These are phyloP conservation scores for Nothoprocta perdicaria DNA, from an alignment of 2,113 vertebrate species.

Conservation along the genomic window DNA sequence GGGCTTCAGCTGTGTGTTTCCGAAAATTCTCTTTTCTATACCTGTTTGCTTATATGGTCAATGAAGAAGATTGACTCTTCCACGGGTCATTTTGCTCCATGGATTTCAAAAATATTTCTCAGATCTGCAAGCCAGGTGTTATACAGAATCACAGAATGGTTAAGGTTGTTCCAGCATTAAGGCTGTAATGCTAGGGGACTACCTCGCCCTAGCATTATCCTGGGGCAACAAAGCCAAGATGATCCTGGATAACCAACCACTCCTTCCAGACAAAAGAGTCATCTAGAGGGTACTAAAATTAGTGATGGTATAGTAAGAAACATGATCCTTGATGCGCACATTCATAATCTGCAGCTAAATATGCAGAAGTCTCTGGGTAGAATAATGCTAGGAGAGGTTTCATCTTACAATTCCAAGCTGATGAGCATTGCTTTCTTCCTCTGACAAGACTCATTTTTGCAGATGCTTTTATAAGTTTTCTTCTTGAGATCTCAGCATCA, in stretches of 20 bases:
- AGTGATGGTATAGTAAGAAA: fast-evolving
- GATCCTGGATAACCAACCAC: background rate
- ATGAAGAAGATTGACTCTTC: background rate
- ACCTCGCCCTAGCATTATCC: too few relatives aligned
- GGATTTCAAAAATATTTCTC: background rate
- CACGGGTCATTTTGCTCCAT: background rate
- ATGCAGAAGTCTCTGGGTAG: background rate
- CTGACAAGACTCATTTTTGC: background rate
- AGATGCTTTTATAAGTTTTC: background rate
- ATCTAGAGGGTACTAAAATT: background rate
- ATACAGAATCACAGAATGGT: too few relatives aligned
- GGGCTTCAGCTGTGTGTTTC: background rate
- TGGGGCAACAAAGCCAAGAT: background rate
- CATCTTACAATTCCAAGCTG: background rate
- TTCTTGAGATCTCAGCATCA: background rate
- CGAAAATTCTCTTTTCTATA: background rate
- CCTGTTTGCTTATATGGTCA: background rate
- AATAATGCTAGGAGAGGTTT: fast-evolving
- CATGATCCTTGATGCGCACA: fast-evolving
- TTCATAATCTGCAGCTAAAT: background rate
- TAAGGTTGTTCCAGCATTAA: background rate
- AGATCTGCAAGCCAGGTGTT: background rate
- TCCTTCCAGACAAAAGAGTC: background rate
- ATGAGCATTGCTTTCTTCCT: background rate
- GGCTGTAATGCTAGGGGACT: too few relatives aligned